Conservation (phyloP, 1,140 invertebrate genomes). For the Anoplolepis gracilipes region DNA sequence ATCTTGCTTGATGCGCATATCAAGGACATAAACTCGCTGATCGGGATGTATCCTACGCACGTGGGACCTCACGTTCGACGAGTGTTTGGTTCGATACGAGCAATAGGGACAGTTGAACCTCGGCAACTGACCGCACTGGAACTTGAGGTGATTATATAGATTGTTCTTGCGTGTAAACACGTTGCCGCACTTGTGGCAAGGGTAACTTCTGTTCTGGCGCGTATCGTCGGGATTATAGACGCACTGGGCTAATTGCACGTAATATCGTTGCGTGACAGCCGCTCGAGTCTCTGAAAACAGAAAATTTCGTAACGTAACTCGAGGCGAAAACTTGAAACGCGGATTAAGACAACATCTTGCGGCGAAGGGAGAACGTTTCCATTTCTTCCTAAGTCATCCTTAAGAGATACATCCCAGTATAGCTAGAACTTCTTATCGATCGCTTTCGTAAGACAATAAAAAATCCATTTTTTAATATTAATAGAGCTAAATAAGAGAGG, state of each 20-base stretch:
- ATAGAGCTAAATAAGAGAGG: not conserved
- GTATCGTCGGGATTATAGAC: constrained; percentile 26
- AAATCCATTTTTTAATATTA: not conserved
- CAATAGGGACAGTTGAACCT: constrained; percentile 86
- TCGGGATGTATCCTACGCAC: constrained; percentile 73
- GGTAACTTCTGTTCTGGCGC: constrained; percentile 62
- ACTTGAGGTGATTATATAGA: constrained; percentile 86
- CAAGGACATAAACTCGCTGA: constrained; percentile 64
- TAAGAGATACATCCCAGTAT: not conserved
- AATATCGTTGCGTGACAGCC: constrained; percentile 3
- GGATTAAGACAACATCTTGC: not conserved
- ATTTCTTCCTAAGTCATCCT: constrained; percentile 10
- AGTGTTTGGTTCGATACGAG: constrained; percentile 81
- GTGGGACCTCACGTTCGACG: constrained; percentile 81
- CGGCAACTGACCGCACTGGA: constrained; percentile 87
- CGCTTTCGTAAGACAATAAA: too few species aligned
- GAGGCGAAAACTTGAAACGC: not conserved
- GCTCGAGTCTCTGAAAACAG: constrained; percentile 60
- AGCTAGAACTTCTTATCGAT: not conserved
- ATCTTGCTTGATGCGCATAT: constrained; percentile 31
- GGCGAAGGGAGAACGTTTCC: not conserved
- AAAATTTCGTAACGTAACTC: constrained; percentile 58
- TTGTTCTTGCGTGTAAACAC: constrained; percentile 77
- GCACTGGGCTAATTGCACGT: constrained; percentile 9
- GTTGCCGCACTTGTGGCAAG: constrained; percentile 76